Percentiles rank a stretch among this genome's conserved stretches.
Evolutionary conservation across 2,113 vertebrate species (phyloP).

Genomic region (Gila orcuttii): DNA sequence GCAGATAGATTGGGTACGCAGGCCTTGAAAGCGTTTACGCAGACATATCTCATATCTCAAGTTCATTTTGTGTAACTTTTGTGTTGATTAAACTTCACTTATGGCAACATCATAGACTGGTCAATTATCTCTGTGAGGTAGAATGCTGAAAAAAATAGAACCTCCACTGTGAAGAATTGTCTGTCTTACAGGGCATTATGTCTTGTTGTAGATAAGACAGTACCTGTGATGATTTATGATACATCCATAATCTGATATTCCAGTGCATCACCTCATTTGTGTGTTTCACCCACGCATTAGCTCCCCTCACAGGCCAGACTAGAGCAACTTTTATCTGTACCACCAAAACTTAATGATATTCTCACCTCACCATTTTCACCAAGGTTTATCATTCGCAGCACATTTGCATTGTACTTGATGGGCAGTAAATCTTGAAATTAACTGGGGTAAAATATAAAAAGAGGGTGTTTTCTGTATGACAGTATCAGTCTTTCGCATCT

Average conservation of each 20-base stretch:
- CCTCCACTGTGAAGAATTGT: background rate
- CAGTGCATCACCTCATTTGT: background rate
- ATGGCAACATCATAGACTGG: background rate
- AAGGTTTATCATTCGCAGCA: too few relatives aligned
- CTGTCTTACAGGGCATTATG: background rate
- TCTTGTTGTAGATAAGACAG: slow-evolving; percentile 1
- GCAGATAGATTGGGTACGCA: too few relatives aligned
- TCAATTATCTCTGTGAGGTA: background rate
- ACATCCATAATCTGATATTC: background rate
- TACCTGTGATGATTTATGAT: slow-evolving; percentile 33
- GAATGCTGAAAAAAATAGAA: background rate
- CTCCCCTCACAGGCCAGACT: background rate
- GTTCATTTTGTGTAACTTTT: background rate
- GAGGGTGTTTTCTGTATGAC: too few relatives aligned
- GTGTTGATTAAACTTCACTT: background rate
- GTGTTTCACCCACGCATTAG: background rate
- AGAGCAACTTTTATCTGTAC: background rate
- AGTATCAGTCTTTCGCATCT: too few relatives aligned
- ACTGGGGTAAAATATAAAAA: too few relatives aligned
- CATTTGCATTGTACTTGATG: too few relatives aligned
- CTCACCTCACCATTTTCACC: too few relatives aligned
- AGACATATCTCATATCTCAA: background rate
- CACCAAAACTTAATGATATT: background rate
- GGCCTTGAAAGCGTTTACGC: background rate
- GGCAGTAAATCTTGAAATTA: too few relatives aligned